Conservation (phyloP, 2,888 invertebrate species). For the Philonicus albiceps region DNA sequence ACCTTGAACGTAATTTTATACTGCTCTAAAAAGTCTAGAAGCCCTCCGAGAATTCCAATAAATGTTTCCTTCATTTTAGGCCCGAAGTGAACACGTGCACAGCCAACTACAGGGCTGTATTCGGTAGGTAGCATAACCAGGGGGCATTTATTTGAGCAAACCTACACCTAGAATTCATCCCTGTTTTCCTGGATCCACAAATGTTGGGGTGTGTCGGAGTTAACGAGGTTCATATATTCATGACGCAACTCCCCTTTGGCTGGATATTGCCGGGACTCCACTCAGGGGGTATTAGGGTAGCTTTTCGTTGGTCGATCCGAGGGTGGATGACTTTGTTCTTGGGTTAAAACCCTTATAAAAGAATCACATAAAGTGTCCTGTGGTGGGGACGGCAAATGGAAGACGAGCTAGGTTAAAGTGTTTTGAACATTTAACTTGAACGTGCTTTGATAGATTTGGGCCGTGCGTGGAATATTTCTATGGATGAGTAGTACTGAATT, state of each 20-base stretch:
- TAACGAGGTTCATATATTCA: conserved; percentile 62
- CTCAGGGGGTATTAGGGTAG: not conserved
- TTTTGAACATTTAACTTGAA: conserved; percentile 19
- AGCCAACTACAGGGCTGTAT: not conserved
- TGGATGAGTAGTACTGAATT: not conserved
- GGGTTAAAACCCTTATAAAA: conserved; percentile 15
- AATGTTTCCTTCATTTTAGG: conserved; percentile 33
- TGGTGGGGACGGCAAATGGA: conserved; percentile 17
- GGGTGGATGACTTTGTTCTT: conserved; percentile 28
- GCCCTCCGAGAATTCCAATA: conserved; percentile 50
- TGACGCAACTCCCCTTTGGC: conserved; percentile 51
- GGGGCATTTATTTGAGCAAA: conserved; percentile 6
- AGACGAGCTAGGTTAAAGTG: not conserved
- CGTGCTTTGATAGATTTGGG: not conserved
- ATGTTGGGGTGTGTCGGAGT: conserved; percentile 58
- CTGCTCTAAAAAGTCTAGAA: conserved; percentile 6
- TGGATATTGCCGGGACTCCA: conserved; percentile 35
- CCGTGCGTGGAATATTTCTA: not conserved
- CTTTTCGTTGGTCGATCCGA: not conserved
- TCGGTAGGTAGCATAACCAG: not conserved
- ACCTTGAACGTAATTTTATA: not conserved
- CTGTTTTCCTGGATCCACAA: conserved; percentile 54
- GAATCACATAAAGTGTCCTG: not conserved
- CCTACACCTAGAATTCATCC: not conserved
- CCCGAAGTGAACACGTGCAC: conserved; percentile 31